A percentile compares a stretch with the other conserved stretches of the same genome.
Conservation (phyloP, 1,140 invertebrate genomes). For the Lepeophtheirus salmonis region DNA sequence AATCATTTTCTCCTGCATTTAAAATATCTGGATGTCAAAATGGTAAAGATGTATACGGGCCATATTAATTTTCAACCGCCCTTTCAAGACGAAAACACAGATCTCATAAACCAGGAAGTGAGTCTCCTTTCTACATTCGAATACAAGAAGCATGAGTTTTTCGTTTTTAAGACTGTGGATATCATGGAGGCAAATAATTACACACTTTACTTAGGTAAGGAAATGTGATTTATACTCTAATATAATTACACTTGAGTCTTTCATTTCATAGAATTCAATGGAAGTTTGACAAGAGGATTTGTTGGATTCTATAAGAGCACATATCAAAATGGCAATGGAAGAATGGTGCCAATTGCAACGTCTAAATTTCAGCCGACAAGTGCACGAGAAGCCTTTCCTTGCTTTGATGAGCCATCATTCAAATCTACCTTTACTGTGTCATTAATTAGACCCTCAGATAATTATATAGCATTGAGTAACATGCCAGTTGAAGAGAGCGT, state of each 20-base stretch:
- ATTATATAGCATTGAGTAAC: constrained; percentile 55
- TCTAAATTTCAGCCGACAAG: constrained; percentile 42
- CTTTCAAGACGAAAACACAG: neutral
- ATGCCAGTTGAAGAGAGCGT: constrained; percentile 35
- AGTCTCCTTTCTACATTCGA: constrained; percentile 28
- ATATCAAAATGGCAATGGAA: constrained; percentile 40
- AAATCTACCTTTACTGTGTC: constrained; percentile 69
- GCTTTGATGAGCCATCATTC: constrained; percentile 83
- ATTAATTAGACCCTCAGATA: constrained; percentile 41
- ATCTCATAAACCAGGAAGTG: constrained; percentile 20
- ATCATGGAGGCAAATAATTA: constrained; percentile 39
- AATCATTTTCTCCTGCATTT: constrained; percentile 1
- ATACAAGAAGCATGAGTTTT: constrained; percentile 41
- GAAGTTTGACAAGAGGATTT: constrained; percentile 41
- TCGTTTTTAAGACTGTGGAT: constrained; percentile 36
- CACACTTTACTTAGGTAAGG: constrained; percentile 32
- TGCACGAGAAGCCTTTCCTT: constrained; percentile 47
- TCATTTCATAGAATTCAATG: constrained; percentile 37
- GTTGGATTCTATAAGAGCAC: constrained; percentile 57
- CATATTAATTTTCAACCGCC: neutral
- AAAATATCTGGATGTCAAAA: neutral
- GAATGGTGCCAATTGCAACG: constrained; percentile 38
- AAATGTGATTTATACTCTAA: constrained; percentile 18
- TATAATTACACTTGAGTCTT: constrained; percentile 22
- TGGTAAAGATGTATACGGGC: neutral